These are phyloP conservation scores for Scartelaos histophorus DNA, from an alignment of 2,113 vertebrate genomes.

Conservation along the genomic window DNA sequence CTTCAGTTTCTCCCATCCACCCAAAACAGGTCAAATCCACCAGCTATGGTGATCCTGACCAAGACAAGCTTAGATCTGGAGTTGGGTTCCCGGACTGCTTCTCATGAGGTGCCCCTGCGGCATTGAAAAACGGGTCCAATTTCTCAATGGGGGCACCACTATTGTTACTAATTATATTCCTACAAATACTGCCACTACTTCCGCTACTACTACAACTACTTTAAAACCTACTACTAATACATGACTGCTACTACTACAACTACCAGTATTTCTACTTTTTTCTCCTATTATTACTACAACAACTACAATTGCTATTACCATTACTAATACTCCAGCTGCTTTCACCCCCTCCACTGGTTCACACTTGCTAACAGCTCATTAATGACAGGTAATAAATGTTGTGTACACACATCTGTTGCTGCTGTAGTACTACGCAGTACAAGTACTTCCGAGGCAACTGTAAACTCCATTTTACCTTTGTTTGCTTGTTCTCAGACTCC, in stretches of 20 bases:
- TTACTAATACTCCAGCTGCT: background rate
- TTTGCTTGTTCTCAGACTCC: conserved; percentile 10
- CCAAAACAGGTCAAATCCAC: too few species aligned
- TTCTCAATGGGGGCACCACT: too few species aligned
- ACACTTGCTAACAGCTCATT: conserved; percentile 60
- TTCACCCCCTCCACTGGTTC: conserved; percentile 17
- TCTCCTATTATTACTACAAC: background rate
- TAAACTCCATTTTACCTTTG: conserved; percentile 56
- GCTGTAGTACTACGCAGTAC: conserved; percentile 63
- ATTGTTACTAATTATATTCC: background rate
- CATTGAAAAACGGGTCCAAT: too few species aligned
- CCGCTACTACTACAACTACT: background rate
- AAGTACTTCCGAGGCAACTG: conserved; percentile 37
- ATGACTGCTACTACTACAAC: background rate
- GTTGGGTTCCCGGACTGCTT: too few species aligned
- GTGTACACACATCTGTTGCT: conserved; percentile 73
- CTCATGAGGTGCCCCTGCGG: too few species aligned
- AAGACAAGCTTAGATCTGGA: too few species aligned
- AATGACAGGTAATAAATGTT: conserved; percentile 72
- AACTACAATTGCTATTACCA: background rate
- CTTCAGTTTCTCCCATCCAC: too few species aligned
- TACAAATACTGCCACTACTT: background rate
- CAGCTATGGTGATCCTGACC: too few species aligned
- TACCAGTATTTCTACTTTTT: background rate
- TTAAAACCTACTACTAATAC: background rate